Evolutionary conservation across 2,797 vertebrate genomes (phyloP).

Genomic region (Centropyge bicolor): DNA sequence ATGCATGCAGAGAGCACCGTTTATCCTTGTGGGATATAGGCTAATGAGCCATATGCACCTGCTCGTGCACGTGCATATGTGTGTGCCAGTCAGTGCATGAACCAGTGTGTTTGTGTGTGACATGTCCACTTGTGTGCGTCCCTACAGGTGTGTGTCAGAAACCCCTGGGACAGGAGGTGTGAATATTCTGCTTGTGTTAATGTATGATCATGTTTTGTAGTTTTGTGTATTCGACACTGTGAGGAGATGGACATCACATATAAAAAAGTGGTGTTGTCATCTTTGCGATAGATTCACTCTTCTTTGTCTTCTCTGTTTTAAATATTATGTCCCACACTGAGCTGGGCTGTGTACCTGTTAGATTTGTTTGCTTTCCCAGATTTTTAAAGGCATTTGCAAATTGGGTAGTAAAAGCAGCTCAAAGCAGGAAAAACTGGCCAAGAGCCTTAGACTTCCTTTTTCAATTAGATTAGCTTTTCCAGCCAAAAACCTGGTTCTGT

Average conservation of each 20-base stretch:
- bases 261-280: no score
- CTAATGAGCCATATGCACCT: slow-evolving; percentile 71
- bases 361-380: slow-evolving; percentile 12
- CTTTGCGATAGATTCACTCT: no score
- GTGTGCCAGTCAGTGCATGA: background rate
- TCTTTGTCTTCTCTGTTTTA: no score
- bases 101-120: slow-evolving; percentile 6
- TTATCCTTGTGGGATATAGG: slow-evolving; percentile 78
- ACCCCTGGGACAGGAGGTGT: background rate
- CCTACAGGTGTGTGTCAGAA: background rate
- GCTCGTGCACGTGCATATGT: slow-evolving; percentile 20
- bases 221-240: background rate
- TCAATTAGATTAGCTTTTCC: slow-evolving; percentile 30
- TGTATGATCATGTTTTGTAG: background rate
- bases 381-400: slow-evolving; percentile 21
- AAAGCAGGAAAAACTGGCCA: slow-evolving; percentile 1
- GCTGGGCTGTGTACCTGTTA: background rate
- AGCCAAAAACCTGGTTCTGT: slow-evolving; percentile 25
- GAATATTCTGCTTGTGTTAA: background rate
- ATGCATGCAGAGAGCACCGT: slow-evolving; percentile 48
- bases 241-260: background rate
- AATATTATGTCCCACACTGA: background rate
- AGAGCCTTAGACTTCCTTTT: background rate
- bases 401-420: slow-evolving; percentile 5
- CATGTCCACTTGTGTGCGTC: background rate